A percentile compares a stretch with the other conserved stretches of the same genome.
phyloP scores from a whole-genome alignment of 1,140 invertebrate species.

The Aphelenchoides fujianensis region DNA sequence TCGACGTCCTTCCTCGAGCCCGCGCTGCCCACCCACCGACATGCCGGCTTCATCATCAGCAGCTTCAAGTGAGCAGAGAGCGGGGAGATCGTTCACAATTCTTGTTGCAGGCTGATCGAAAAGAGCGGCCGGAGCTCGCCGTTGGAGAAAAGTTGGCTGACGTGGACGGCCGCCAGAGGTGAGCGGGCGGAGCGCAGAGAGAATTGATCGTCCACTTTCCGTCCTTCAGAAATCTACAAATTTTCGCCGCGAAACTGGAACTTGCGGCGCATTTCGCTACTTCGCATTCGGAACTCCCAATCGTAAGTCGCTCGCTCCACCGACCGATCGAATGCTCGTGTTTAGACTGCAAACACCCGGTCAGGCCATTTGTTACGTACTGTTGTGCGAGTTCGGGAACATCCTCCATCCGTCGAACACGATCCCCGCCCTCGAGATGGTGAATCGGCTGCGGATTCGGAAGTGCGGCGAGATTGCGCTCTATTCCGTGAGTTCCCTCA shows the following conservation, averaged over 20 bases:
- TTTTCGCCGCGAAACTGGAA: constrained; percentile 57
- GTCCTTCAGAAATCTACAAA: constrained; percentile 61
- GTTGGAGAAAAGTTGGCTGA: constrained; percentile 55
- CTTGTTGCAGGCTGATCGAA: no score
- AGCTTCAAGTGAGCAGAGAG: no score
- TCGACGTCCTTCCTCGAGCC: constrained; percentile 26
- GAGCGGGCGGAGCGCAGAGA: no score
- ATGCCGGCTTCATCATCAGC: constrained; percentile 53
- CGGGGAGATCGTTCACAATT: no score
- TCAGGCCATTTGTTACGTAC: no score
- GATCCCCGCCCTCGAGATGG: constrained; percentile 56
- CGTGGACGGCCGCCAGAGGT: constrained; percentile 57
- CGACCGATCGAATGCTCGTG: no score
- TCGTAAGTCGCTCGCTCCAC: constrained; percentile 1
- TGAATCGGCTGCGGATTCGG: constrained; percentile 47
- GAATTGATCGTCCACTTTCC: no score
- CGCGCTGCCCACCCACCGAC: constrained; percentile 41
- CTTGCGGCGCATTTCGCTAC: constrained; percentile 48
- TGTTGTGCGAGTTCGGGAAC: constrained; percentile 57
- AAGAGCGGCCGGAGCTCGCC: no score
- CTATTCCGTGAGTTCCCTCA: constrained; percentile 50
- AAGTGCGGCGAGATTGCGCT: constrained; percentile 58
- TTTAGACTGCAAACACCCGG: no score
- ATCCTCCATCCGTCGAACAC: constrained; percentile 57
- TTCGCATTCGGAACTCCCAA: constrained; percentile 22